Percentiles rank a stretch among this genome's conserved stretches.
These are phyloP conservation scores for Temnothorax nylanderi DNA, from an alignment of 1,140 invertebrate species.

Conservation along the genomic window DNA sequence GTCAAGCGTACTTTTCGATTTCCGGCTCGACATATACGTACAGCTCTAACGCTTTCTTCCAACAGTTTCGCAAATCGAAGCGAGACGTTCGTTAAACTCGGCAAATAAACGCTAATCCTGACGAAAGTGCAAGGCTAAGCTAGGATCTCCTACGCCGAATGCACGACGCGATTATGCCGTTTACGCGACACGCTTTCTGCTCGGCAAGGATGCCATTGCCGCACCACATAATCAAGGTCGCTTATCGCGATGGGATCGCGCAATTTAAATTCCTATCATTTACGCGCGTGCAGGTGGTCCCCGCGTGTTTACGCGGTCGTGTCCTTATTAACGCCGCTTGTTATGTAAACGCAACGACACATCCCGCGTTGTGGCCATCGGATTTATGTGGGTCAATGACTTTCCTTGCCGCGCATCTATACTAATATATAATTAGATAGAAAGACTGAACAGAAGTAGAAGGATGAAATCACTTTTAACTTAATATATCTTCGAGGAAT, in stretches of 20 bases:
- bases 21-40: background rate
- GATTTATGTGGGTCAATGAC: background rate
- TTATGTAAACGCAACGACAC: background rate
- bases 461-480: background rate
- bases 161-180: constrained; percentile 42
- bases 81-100: background rate
- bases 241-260: constrained; percentile 39
- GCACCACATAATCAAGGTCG: constrained; percentile 67
- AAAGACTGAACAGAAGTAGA: background rate
- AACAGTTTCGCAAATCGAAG: background rate
- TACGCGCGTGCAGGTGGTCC: constrained; percentile 14
- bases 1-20: background rate
- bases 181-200: constrained; percentile 56
- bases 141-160: constrained; percentile 38
- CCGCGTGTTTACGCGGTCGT: background rate
- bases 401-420: background rate
- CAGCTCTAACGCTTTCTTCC: background rate
- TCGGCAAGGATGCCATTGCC: constrained; percentile 61
- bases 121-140: constrained; percentile 67
- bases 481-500: background rate
- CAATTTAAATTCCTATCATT: constrained; percentile 56
- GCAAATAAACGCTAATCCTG: constrained; percentile 22
- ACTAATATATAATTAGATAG: background rate
- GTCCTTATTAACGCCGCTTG: constrained; percentile 16
- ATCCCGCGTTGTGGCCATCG: background rate